Conservation (phyloP, 2,113 vertebrate species). For the Pungitius pungitius region DNA sequence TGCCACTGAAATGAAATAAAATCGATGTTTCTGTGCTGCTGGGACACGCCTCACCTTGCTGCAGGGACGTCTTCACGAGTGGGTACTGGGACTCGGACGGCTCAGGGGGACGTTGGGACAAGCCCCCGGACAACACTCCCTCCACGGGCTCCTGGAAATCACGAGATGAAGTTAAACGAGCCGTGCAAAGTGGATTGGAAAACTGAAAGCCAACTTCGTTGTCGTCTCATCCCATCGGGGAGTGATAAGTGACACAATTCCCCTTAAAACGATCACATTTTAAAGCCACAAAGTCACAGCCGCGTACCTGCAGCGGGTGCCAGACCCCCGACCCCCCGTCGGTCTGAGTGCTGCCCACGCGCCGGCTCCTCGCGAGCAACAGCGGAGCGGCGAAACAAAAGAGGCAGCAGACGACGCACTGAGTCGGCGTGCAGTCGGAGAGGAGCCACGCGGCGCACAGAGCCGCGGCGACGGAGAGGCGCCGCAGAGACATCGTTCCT, state of each 20-base stretch:
- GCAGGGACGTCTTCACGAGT: constrained; percentile 72
- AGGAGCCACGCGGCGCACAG: constrained; percentile 72
- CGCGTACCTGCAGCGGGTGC: constrained; percentile 43
- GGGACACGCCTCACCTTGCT: constrained; percentile 63
- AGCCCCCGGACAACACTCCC: not conserved
- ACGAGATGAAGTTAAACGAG: too few relatives aligned
- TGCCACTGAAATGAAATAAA: not conserved
- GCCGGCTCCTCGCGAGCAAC: not conserved
- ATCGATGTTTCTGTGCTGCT: not conserved
- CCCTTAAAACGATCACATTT: too few relatives aligned
- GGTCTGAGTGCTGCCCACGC: constrained; percentile 73
- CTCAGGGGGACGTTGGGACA: not conserved
- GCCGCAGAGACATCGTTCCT: constrained; percentile 65
- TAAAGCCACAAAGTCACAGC: too few relatives aligned
- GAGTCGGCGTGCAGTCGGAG: constrained; percentile 51
- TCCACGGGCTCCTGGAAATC: constrained; percentile 49
- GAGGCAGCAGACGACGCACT: constrained; percentile 54
- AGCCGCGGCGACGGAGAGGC: constrained; percentile 55
- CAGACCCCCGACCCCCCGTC: constrained; percentile 53
- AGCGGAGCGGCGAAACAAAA: constrained; percentile 45
- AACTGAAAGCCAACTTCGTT: too few relatives aligned
- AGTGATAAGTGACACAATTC: too few relatives aligned
- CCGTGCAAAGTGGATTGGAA: too few relatives aligned
- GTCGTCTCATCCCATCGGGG: too few relatives aligned
- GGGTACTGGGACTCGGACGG: constrained; percentile 41